These are phyloP conservation scores for Acropora yongei DNA, from an alignment of 64 coral and sea anemone genomes.

Conservation along the genomic window DNA sequence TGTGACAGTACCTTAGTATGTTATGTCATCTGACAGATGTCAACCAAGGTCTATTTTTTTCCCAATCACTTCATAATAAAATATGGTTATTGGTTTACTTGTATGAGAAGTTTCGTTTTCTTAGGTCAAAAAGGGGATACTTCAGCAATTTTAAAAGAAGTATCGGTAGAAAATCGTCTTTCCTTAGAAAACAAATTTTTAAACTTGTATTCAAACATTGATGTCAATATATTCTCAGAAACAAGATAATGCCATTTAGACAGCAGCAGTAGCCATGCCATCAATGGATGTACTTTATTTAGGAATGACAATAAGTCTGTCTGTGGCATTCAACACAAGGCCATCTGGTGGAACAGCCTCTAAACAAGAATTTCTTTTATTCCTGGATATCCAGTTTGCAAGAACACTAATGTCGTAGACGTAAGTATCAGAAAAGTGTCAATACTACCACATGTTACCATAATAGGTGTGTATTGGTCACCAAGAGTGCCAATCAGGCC, in stretches of 20 bases:
- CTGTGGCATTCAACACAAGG: neutral
- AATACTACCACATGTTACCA: neutral
- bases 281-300: slow-evolving; percentile 30
- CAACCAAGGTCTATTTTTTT: too few relatives aligned
- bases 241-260: slow-evolving; percentile 47
- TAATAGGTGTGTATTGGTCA: slow-evolving; percentile 5
- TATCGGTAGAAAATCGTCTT: too few relatives aligned
- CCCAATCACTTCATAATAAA: too few relatives aligned
- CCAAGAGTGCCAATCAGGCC: slow-evolving; percentile 21
- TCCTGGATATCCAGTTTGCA: slow-evolving; percentile 3
- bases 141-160: too few relatives aligned
- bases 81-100: too few relatives aligned
- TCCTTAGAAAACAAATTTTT: too few relatives aligned
- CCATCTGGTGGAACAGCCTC: neutral
- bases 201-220: too few relatives aligned
- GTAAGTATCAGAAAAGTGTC: neutral
- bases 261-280: neutral
- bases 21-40: too few relatives aligned
- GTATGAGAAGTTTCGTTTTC: too few relatives aligned
- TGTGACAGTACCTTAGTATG: too few relatives aligned
- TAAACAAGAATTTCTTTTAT: neutral
- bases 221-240: slow-evolving; percentile 37
- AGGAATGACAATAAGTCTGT: slow-evolving; percentile 3
- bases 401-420: neutral
- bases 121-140: too few relatives aligned